A percentile compares a stretch with the other conserved stretches of the same genome.
Evolutionary conservation across 2,797 vertebrate genomes (phyloP).

Genomic region (Lithobates sylvaticus): DNA sequence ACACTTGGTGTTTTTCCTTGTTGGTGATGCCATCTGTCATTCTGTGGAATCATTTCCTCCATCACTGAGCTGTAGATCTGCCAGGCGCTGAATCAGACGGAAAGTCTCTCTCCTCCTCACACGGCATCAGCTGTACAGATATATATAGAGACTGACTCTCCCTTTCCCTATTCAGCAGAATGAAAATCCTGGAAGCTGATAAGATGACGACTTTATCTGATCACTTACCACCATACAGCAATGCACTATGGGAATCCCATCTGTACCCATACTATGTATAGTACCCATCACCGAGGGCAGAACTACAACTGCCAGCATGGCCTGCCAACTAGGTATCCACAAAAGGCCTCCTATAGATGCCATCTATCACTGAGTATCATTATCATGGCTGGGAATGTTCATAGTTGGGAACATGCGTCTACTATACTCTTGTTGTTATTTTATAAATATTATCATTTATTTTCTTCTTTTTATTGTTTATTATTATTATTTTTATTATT

Average conservation of each 20-base stretch:
- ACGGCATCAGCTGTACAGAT: not conserved
- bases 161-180: slow-evolving; percentile 12
- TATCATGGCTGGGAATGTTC: too few relatives aligned
- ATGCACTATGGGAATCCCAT: not conserved
- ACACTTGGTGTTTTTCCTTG: not conserved
- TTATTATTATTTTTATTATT: too few relatives aligned
- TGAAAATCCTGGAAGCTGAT: slow-evolving; percentile 26
- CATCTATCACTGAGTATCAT: too few relatives aligned
- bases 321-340: not conserved
- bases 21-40: not conserved
- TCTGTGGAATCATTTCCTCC: slow-evolving; percentile 3
- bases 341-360: too few relatives aligned
- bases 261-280: not conserved
- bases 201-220: not conserved
- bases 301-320: not conserved
- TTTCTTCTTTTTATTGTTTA: too few relatives aligned
- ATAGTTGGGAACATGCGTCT: too few relatives aligned
- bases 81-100: slow-evolving; percentile 11
- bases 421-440: too few relatives aligned
- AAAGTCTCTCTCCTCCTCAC: slow-evolving; percentile 9
- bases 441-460: too few relatives aligned
- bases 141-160: slow-evolving; percentile 20
- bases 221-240: slow-evolving; percentile 21
- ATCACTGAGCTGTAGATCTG: not conserved
- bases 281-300: not conserved